Evolutionary conservation across 2,113 vertebrate species (phyloP), one percentile per base, ranked within the genome.

Genomic region (Phalacrocorax aristotelis): DNA sequence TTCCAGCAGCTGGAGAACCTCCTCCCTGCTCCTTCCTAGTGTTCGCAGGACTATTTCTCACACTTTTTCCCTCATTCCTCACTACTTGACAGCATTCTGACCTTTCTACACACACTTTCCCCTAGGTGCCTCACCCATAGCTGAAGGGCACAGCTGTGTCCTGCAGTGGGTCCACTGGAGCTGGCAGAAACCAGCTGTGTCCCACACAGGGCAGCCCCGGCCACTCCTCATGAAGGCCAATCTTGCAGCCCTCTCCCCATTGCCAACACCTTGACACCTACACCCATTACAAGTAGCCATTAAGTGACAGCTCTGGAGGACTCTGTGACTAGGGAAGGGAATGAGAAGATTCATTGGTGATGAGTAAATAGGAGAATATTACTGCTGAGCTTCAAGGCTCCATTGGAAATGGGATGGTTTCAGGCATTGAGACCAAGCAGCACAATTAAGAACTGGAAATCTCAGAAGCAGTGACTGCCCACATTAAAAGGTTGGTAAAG

Each of bases 101-200:
- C 5, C 11, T 60, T 69, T 83, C 32, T 64, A 51, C 7, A 8
- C 10, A 46, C 1, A 2, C n/a, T 74, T 77, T 57, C 21, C 17
- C 15, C 1, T 2, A 27, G n/a, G 6, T 21, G 8, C 4, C 22
- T 15, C 15, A 21, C 0, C 2, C 2, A 0, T 15, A 20, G 15
- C n/a, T 69, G n/a, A 48, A 21, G 13, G 8, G 7, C 49, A 44
- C 17, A 34, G 10, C 26, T 46, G 32, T 34, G 13, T 9, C n/a
- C 2, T 54, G 48, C 10, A 9, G 7, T 40, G 15, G 12, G 17
- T 26, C 26, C 7, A 14, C 10, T 14, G 44, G 51, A 65, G 36
- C 26, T 19, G 34, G 25, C 9, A 23, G 57, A 23, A 54, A 34
- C 38, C 8, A 21, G 5, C 17, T 29, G 34, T 15, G 29, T 66